Base-by-base conservation (phyloP, 2,113 vertebrate species). In the Pachycephala philippinensis region DNA sequence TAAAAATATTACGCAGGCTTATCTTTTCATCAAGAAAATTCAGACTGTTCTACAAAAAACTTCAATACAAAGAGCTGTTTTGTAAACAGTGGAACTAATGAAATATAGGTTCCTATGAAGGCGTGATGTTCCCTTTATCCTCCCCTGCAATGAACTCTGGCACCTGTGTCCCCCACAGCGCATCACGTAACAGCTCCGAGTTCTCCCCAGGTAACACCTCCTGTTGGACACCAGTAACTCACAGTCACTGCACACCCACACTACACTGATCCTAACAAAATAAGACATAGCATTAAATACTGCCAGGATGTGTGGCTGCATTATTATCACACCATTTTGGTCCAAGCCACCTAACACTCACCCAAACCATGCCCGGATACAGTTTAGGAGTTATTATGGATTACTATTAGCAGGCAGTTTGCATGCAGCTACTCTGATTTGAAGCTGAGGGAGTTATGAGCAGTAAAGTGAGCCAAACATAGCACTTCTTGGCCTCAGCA, bases 11-110 rank as follows among this genome's bases (percentile, higher is more conserved):
- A 93, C 49, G 79, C 22, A 33, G 28, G 15, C 69, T 92, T 95
- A 96, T 94, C 82, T 86, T 90, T 76, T 33, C 45, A 94, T 95
- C 94, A 83, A 61, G 30, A 95, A 83, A 93, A 91, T 37, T 69
- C 49, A 49, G 31, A 82, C 37, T 82, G 78, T 47, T 87, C 40
- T 68, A 92, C 84, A 95, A 84, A 93, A 79, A 72, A 18, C 33
- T 57, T 77, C 10, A 75, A 87, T 35, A 72, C 17, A 53, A 54
- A 82, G 77, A 91, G 53, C 45, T 88, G 57, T 72, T 95, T 72
- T 87, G 66, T 85, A 88, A 96, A 90, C 90, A 83, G 49, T 8
- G 10, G n/a, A 88, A 83, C n/a, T 83, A 80, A 92, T 42, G 70
- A 90, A 93, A 47, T 2, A 3, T 20, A 35, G 18, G 17, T 59